Percentiles rank a stretch among this genome's conserved stretches.
These are phyloP conservation scores for Oryctes rhinoceros DNA, from an alignment of 1,140 invertebrate species.

Conservation along the genomic window DNA sequence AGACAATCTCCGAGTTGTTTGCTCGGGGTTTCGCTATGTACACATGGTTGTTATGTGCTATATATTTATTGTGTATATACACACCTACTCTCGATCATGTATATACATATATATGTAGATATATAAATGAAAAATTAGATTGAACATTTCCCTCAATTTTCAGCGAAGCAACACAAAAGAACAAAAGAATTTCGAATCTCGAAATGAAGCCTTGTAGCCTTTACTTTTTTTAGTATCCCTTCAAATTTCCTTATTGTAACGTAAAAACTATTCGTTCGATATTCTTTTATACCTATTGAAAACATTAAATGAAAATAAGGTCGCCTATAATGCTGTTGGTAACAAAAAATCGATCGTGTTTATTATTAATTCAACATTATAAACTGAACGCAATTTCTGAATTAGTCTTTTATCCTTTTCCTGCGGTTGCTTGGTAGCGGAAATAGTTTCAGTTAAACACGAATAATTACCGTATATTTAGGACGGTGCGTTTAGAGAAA, in stretches of 20 bases:
- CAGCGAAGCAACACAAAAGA: background rate
- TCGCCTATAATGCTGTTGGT: background rate
- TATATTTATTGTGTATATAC: too few relatives aligned
- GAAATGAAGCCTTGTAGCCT: background rate
- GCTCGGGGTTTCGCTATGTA: too few relatives aligned
- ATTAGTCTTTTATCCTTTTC: background rate
- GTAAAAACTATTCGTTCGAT: background rate
- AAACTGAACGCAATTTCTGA: constrained; percentile 9
- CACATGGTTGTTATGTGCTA: too few relatives aligned
- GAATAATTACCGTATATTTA: background rate
- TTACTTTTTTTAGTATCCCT: background rate
- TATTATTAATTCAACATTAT: constrained; percentile 6
- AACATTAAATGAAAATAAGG: background rate
- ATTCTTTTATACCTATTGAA: background rate
- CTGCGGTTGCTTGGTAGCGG: background rate
- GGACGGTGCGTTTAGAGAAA: background rate
- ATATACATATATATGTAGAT: too few relatives aligned
- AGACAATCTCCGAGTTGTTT: background rate
- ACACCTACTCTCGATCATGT: too few relatives aligned
- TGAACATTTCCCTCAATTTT: background rate
- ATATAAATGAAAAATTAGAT: background rate
- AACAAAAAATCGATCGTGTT: background rate
- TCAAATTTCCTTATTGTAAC: background rate
- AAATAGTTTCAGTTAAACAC: background rate
- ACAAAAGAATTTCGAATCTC: background rate